Percentiles rank a stretch among this genome's conserved stretches.
Conservation (phyloP, 1,140 invertebrate species). For the Cyphomyrmex costatus region DNA sequence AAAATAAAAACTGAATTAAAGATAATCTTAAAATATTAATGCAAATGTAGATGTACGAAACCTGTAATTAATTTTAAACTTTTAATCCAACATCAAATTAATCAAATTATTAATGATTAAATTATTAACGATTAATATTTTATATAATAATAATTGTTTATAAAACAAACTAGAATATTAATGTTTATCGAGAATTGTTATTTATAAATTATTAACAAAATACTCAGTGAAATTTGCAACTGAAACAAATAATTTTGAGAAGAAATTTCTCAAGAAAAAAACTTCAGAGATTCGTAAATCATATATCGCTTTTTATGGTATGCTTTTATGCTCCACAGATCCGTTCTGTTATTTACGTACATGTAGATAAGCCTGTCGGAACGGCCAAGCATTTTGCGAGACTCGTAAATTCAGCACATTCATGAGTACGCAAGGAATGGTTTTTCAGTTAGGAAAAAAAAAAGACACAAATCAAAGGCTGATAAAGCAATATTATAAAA, state of each 20-base stretch:
- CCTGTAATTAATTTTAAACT: no score
- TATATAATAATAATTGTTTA: not conserved
- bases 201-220: not conserved
- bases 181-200: not conserved
- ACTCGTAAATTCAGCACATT: conserved; percentile 23
- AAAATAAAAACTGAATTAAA: no score
- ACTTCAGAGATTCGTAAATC: conserved; percentile 10
- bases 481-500: not conserved
- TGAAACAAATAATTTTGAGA: not conserved
- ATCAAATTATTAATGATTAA: not conserved
- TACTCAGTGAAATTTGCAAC: not conserved
- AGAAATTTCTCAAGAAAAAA: not conserved
- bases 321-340: not conserved
- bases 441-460: conserved; percentile 20
- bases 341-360: conserved; percentile 11
- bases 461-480: not conserved
- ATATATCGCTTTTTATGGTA: not conserved
- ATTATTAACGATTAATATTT: not conserved
- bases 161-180: not conserved
- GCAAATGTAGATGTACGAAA: no score
- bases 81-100: not conserved
- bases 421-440: not conserved
- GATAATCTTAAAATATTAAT: no score
- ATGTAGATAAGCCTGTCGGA: conserved; percentile 2
- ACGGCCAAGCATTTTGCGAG: not conserved